Evolutionary conservation across 2,113 vertebrate genomes (phyloP), one percentile per base, ranked within the genome.

Genomic region (Amazona guildingii): DNA sequence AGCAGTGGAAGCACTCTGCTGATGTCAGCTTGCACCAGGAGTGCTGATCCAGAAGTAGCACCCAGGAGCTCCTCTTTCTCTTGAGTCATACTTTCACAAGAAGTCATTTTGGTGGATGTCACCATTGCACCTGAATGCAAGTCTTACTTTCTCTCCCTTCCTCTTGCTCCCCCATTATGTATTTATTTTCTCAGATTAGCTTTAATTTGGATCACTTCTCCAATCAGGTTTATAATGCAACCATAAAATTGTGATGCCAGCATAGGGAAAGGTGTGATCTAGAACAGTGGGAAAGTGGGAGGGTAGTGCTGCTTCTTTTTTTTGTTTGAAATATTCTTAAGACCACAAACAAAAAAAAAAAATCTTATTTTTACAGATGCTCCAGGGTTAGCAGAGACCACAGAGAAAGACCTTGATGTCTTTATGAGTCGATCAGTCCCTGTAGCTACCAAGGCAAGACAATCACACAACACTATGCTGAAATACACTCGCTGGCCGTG

Each of bases 401-500:
- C 98, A 18, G 95, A 57, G 29, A 96, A 97, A 72, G 98, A 98
- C 25, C 92, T 98, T 1, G 95, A 97, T 37, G 91, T 98, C 48
- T 99, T 99, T 89, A 95, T 98, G 90, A 99, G 99, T 92, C 98
- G 98, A 21, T 99, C 99, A 3, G 90, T 97, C 31, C 98, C 98
- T 39, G 88, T 99, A 35, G 98, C 98, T 31, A 92, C 98, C 39
- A 98, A 98, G 14, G 99, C 99, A 86, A 98, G 98, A 19, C 98
- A 99, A 20, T 96, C 97, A 74, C 99, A 99, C 95, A 98, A 98
- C 29, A 90, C 97, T 7, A 79, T 98, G 95, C 97, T 99, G 92
- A 99, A 98, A 96, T 96, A 97, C 7, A 59, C 91, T 63, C 95
- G 92, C 70, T 98, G 98, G 78, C 99, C 99, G 0, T 99, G 99